Base-by-base conservation (phyloP, 2,888 invertebrate genomes). In the Pseudococcus jackbeardsleyi region DNA sequence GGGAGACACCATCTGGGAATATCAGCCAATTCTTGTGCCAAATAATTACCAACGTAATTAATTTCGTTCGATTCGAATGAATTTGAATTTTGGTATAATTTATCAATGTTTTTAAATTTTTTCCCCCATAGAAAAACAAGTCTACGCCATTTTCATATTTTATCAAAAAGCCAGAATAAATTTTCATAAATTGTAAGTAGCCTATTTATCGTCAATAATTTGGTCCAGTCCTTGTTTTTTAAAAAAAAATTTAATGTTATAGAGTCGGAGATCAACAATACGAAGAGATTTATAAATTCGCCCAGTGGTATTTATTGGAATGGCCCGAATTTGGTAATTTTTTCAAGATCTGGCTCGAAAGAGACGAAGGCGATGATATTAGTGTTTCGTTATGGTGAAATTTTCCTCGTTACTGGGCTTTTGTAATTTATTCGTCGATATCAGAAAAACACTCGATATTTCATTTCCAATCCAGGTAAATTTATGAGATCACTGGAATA, bases 301-400 rank as follows among this genome's bases (percentile, higher is more conserved):
- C 79, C n/a, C 4, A 3, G 9, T 79, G 79, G 79, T 79, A 79
- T 79, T 42, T 79, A 39, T 17, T 79, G 8, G 42, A 79, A 5
- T 79, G 79, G 79, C 79, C 79, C 8, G 79, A 79, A n/a, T 79
- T 79, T 17, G 79, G 79, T 17, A 79, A 79, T 42, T 79, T 79
- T 42, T 79, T 79, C 26, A 68, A 22, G 11, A 68, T 68, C 26
- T 11, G 9, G 4, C 26, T 26, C 22, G 22, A 68, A 22, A 68
- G 26, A 26, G 68, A 68, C 6, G 59, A 68, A 68, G 68, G 26
- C 15, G 68, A 68, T 4, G 68, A 68, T n/a, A n/a, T 59, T 0
- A 68, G 68, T 68, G 68, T 12, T 26, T 68, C 59, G n/a, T n/a
- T 59, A n/a, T 59, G 59, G 59, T 59, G n/a, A 59, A 0, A n/a